These are phyloP conservation scores for Sebastes itinus DNA, from an alignment of 2,797 vertebrate genomes.

Conservation along the genomic window DNA sequence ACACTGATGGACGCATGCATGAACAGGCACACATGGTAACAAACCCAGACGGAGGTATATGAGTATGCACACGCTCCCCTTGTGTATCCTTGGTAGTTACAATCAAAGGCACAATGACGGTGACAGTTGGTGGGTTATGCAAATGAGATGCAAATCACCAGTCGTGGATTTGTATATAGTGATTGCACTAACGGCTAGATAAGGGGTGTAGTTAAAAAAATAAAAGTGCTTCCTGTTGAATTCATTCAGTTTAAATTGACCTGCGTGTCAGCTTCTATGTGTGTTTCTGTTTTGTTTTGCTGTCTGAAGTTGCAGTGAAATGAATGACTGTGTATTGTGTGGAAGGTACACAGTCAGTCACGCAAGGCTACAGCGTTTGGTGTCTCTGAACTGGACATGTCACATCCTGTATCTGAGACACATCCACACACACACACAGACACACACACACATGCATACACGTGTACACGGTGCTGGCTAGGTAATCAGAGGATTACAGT, in stretches of 20 bases:
- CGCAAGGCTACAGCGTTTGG: conserved; percentile 38
- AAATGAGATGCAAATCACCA: conserved; percentile 77
- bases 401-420: conserved; percentile 57
- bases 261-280: conserved; percentile 31
- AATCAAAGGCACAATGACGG: conserved; percentile 61
- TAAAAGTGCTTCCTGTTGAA: conserved; percentile 52
- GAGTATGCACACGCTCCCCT: conserved; percentile 33
- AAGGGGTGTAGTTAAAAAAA: conserved; percentile 46
- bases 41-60: conserved; percentile 27
- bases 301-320: conserved; percentile 37
- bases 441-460: neutral
- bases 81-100: conserved; percentile 58
- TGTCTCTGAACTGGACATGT: conserved; percentile 56
- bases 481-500: conserved; percentile 45
- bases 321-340: conserved; percentile 47
- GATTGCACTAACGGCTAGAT: conserved; percentile 73
- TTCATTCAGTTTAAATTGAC: conserved; percentile 44
- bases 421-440: neutral
- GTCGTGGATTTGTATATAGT: conserved; percentile 71
- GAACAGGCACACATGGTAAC: conserved; percentile 23
- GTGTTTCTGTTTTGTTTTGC: conserved; percentile 27
- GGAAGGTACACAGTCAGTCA: conserved; percentile 54
- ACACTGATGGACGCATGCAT: conserved; percentile 14
- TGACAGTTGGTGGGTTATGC: conserved; percentile 82
- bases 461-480: neutral